phyloP scores from a whole-genome alignment of 1,140 invertebrate genomes.

The Zaprionus tsacasi region DNA sequence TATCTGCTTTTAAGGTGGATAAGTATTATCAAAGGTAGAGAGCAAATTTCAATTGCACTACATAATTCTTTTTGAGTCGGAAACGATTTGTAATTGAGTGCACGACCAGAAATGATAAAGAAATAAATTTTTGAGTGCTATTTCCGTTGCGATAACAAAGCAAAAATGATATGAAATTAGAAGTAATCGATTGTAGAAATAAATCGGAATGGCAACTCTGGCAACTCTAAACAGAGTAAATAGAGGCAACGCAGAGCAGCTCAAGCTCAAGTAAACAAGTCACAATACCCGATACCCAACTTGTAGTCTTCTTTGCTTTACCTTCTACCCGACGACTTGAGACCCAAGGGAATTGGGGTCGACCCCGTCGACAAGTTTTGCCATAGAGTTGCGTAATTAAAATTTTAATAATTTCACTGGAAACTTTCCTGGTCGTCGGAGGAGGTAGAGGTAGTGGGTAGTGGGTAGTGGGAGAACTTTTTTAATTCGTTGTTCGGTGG shows the following conservation, averaged over 20 bases:
- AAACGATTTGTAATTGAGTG: slow-evolving; percentile 8
- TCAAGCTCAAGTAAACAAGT: background rate
- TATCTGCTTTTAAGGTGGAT: too few relatives aligned
- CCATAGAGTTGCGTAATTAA: slow-evolving; percentile 67
- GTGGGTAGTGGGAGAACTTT: slow-evolving; percentile 36
- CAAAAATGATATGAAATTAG: background rate
- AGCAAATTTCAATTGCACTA: background rate
- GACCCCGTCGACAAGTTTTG: slow-evolving; percentile 39
- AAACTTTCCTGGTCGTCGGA: slow-evolving; percentile 39
- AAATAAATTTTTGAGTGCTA: background rate
- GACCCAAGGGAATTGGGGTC: slow-evolving; percentile 26
- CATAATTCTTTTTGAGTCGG: background rate
- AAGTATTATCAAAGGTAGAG: too few relatives aligned
- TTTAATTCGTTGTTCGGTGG: slow-evolving; percentile 54
- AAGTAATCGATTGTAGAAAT: background rate
- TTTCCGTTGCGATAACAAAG: slow-evolving; percentile 1
- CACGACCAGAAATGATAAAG: slow-evolving; percentile 1
- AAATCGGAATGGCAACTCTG: background rate
- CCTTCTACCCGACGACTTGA: slow-evolving; percentile 31
- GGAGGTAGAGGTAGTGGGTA: background rate
- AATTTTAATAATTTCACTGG: slow-evolving; percentile 72
- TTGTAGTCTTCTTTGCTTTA: slow-evolving; percentile 19
- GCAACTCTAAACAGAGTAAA: too few relatives aligned
- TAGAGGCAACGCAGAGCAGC: too few relatives aligned
- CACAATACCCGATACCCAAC: too few relatives aligned